Evolutionary conservation across 2,797 vertebrate species (phyloP), one percentile per base, ranked within the genome.

Genomic region (Ataeniobius toweri): DNA sequence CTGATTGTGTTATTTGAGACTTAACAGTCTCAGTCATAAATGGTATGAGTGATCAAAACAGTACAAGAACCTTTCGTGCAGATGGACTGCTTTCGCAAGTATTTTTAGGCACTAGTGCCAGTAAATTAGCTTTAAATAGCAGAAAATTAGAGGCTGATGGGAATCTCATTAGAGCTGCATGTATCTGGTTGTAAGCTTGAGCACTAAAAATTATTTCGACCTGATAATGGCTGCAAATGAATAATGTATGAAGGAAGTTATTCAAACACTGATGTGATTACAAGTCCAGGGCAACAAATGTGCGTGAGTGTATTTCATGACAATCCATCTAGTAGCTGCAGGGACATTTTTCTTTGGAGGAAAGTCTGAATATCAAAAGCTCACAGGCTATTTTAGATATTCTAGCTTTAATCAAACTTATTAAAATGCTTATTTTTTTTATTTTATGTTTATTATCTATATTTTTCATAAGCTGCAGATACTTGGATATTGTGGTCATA

Each of bases 81-180:
- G 13, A 59, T 46, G 8, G 18, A 6, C 16, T 31, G 13, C 24
- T 5, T 55, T 22, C 13, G 20, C n/a, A 46, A 73, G 36, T 46
- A 59, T 59, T 26, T 48, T 46, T 46, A 18, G 9, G n/a, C 41
- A 41, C 41, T 48, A 28, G n/a, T 9, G 14, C 61, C 16, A 1
- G 18, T 48, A 63, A 63, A 74, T 48, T 74, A 14, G 44, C 31
- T 73, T n/a, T 39, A 56, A 72, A 72, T 13, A 72, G 26, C 39
- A 61, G 22, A 74, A 61, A 74, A 22, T 26, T 44, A 56, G 67
- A n/a, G 39, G 39, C 39, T 44, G 55, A 74, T 74, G 56, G 13
- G 41, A 61, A 46, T 46, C 44, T 28, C 7, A 74, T 74, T 74
- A 74, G 58, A 74, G 63, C 41, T 48, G 41, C 41, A 63, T 31